These are phyloP conservation scores for Huso huso DNA, from an alignment of 2,797 vertebrate genomes.

Conservation along the genomic window DNA sequence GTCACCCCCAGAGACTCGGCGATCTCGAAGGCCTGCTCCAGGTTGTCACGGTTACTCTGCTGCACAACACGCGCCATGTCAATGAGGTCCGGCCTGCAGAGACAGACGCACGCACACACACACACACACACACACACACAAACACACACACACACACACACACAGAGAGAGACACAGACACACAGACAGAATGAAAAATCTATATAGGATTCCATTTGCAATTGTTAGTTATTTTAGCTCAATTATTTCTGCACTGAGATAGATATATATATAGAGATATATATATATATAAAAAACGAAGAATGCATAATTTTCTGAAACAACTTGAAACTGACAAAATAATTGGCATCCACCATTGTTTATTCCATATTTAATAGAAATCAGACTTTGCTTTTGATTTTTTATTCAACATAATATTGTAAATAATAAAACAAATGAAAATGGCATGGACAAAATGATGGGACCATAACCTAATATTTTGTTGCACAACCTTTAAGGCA, in stretches of 20 bases:
- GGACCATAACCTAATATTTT: no score
- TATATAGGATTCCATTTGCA: background rate
- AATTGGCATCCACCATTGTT: no score
- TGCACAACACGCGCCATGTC: slow-evolving; percentile 85
- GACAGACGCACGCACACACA: background rate
- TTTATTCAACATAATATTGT: no score
- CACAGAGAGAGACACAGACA: background rate
- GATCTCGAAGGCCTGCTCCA: slow-evolving; percentile 95
- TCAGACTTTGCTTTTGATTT: no score
- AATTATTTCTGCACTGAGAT: background rate
- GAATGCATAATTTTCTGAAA: no score
- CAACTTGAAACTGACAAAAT: no score
- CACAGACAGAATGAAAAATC: no score
- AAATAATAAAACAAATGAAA: no score
- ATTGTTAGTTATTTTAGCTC: background rate
- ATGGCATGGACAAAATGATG: no score
- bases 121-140: slow-evolving; percentile 10
- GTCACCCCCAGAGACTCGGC: slow-evolving; percentile 91
- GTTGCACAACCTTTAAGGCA: no score
- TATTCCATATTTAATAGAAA: no score
- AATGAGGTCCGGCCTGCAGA: slow-evolving; percentile 87
- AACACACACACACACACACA: slow-evolving; percentile 7
- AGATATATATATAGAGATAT: background rate
- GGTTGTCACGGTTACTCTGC: slow-evolving; percentile 89
- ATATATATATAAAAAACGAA: no score